These are phyloP conservation scores for Odontophorus gujanensis DNA, from an alignment of 2,113 vertebrate species.

Conservation along the genomic window DNA sequence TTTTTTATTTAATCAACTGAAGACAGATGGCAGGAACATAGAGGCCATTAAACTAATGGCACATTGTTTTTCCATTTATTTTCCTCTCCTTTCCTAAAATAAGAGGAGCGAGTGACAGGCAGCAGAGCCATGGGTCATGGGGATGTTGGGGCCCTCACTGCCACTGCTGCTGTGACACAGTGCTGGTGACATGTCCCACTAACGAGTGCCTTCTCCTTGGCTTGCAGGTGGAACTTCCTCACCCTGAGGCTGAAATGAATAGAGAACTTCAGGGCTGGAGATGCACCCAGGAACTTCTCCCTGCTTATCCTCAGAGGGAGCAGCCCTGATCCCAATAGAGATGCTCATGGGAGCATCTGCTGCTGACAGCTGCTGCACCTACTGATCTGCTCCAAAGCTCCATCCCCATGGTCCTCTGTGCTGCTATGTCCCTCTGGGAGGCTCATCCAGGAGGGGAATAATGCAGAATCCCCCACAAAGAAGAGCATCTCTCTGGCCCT, in stretches of 20 bases:
- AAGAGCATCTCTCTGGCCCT: background rate
- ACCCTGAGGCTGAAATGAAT: slow-evolving; percentile 65
- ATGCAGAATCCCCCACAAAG: background rate
- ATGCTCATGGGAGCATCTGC: slow-evolving; percentile 54
- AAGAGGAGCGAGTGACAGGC: background rate
- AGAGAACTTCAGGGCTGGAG: background rate
- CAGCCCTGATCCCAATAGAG: slow-evolving; percentile 47
- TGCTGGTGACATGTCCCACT: background rate
- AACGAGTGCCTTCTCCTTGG: background rate
- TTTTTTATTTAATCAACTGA: slow-evolving; percentile 75
- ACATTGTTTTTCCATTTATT: slow-evolving; percentile 63
- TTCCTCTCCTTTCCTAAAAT: slow-evolving; percentile 15
- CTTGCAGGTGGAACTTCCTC: slow-evolving; percentile 78
- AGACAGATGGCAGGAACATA: slow-evolving; percentile 71
- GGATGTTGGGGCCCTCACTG: rapidly evolving
- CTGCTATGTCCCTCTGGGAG: background rate
- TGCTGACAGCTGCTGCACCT: slow-evolving; percentile 59
- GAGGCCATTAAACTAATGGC: slow-evolving; percentile 72
- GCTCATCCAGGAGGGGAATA: background rate
- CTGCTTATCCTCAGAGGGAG: slow-evolving; percentile 30
- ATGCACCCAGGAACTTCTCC: background rate
- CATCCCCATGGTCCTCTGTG: slow-evolving; percentile 62
- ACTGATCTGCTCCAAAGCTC: slow-evolving; percentile 80
- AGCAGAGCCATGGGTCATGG: background rate
- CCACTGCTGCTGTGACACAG: rapidly evolving